Percentiles rank a stretch among this genome's conserved stretches.
phyloP scores from a whole-genome alignment of 2,888 invertebrate species.

The Spilosoma lubricipeda region DNA sequence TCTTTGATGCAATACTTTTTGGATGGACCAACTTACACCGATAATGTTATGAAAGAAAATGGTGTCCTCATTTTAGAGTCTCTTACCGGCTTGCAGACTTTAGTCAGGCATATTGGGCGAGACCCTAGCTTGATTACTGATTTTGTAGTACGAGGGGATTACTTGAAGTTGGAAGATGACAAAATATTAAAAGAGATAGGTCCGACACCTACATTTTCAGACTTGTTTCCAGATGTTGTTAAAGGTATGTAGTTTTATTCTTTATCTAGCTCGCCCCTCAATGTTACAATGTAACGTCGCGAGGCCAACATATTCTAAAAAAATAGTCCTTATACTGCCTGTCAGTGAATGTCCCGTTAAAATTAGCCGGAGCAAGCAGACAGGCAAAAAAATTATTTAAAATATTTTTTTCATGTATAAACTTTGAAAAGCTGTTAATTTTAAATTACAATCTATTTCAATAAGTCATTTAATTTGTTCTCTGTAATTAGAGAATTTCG shows the following conservation, averaged over 20 bases:
- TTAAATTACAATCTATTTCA: too few relatives aligned
- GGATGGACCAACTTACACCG: constrained; percentile 66
- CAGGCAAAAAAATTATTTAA: too few relatives aligned
- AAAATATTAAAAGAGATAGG: constrained; percentile 62
- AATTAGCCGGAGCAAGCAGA: too few relatives aligned
- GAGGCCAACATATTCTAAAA: too few relatives aligned
- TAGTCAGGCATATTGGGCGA: constrained; percentile 66
- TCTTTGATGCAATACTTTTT: constrained; percentile 71
- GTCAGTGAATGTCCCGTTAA: too few relatives aligned
- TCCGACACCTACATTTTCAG: constrained; percentile 55
- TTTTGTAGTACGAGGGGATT: constrained; percentile 47
- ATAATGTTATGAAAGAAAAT: constrained; percentile 61
- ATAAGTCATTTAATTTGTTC: too few relatives aligned
- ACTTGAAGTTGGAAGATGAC: constrained; percentile 46
- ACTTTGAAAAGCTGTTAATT: too few relatives aligned
- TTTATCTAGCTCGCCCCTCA: too few relatives aligned
- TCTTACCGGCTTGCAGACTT: constrained; percentile 64
- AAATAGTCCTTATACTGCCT: too few relatives aligned
- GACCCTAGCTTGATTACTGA: constrained; percentile 56
- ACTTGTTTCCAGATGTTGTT: constrained; percentile 48
- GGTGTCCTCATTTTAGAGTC: constrained; percentile 67
- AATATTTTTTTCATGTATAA: too few relatives aligned
- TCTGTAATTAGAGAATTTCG: too few relatives aligned
- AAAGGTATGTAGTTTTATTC: constrained; percentile 31
- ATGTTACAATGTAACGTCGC: too few relatives aligned